These are phyloP conservation scores for Pachyuromys duprasi DNA, from an alignment of 2,797 vertebrate species.

Conservation along the genomic window DNA sequence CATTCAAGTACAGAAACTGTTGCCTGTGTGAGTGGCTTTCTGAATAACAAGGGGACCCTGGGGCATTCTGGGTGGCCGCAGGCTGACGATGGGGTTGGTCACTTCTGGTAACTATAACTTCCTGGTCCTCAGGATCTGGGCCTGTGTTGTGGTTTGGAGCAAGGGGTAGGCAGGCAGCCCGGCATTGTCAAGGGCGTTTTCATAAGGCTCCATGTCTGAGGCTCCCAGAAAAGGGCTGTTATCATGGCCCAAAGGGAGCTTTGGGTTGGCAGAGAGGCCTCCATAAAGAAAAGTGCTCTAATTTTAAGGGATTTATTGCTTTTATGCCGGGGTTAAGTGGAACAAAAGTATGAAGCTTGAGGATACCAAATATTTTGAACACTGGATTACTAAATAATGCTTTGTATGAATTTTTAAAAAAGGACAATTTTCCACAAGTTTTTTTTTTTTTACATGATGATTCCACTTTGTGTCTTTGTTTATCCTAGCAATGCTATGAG, in stretches of 20 bases:
- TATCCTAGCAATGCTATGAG: constrained; percentile 74
- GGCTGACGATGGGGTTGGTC: neutral
- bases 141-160: neutral
- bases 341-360: neutral
- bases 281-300: constrained; percentile 25
- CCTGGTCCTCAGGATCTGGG: neutral
- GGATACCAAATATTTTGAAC: constrained; percentile 22
- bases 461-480: constrained; percentile 74
- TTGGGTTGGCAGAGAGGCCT: constrained; percentile 8
- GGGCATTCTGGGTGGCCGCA: neutral
- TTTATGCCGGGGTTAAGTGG: neutral
- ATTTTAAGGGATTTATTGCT: constrained; percentile 13
- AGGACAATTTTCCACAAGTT: neutral
- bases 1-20: neutral
- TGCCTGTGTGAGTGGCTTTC: neutral
- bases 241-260: neutral
- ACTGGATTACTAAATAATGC: constrained; percentile 13
- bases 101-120: neutral
- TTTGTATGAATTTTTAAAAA: constrained; percentile 34
- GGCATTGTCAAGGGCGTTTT: neutral
- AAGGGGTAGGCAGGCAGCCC: neutral
- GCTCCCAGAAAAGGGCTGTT: constrained; percentile 28
- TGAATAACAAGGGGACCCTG: neutral
- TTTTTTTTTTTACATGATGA: constrained; percentile 30
- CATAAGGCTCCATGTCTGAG: constrained; percentile 13